phyloP scores from a whole-genome alignment of 2,797 vertebrate species.

The Channa striata region DNA sequence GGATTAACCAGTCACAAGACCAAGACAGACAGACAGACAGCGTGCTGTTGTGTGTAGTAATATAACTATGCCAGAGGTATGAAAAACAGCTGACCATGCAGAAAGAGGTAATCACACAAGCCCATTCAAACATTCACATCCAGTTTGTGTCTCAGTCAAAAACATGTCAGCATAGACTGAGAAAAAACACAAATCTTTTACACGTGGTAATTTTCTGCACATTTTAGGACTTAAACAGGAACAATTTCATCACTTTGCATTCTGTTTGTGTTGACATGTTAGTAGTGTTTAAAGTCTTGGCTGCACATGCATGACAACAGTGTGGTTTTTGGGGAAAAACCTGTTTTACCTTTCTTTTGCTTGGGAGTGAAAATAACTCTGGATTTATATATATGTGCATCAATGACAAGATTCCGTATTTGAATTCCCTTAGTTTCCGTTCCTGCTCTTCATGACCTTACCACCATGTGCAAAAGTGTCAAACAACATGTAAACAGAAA shows the following conservation, averaged over 20 bases:
- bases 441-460: not conserved
- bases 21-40: slow-evolving; percentile 40
- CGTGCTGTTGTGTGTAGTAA: slow-evolving; percentile 29
- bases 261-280: not conserved
- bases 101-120: slow-evolving; percentile 20
- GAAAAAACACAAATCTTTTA: not conserved
- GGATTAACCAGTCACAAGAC: slow-evolving; percentile 55
- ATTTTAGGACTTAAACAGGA: not conserved
- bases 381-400: not conserved
- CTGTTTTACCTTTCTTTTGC: not conserved
- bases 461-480: slow-evolving; percentile 19
- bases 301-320: not conserved
- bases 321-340: not conserved
- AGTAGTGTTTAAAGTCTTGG: not conserved
- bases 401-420: not conserved
- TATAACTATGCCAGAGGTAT: slow-evolving; percentile 5
- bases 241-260: not conserved
- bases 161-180: not conserved
- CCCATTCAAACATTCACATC: slow-evolving; percentile 6
- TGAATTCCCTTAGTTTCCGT: not conserved
- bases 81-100: slow-evolving; percentile 44
- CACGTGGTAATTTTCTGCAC: not conserved
- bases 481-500: slow-evolving; percentile 33
- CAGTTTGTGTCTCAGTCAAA: slow-evolving; percentile 1
- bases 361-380: not conserved